Evolutionary conservation across 2,113 vertebrate genomes (phyloP).

Genomic region (Sterrhoptilus dennistouni): DNA sequence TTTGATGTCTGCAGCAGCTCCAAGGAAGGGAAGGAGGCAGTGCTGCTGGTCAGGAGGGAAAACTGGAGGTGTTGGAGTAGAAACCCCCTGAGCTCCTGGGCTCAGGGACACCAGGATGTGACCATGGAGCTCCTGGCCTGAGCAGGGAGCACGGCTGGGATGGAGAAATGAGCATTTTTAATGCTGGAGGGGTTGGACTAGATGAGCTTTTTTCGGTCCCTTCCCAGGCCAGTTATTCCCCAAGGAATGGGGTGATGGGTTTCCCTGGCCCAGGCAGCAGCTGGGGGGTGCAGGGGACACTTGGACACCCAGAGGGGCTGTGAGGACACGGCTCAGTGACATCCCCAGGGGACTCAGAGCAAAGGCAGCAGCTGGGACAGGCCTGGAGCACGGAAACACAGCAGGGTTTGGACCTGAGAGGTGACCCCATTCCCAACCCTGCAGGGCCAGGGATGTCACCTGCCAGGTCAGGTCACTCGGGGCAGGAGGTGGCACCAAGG

Average conservation of each 20-base stretch:
- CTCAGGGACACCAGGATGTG: background rate
- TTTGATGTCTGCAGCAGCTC: background rate
- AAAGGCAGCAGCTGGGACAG: background rate
- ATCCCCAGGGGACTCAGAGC: fast-evolving
- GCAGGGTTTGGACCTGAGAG: background rate
- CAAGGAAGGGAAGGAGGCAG: background rate
- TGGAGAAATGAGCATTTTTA: background rate
- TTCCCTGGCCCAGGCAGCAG: background rate
- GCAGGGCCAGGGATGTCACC: background rate
- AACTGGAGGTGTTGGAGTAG: background rate
- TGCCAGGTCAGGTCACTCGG: fast-evolving
- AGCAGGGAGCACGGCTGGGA: background rate
- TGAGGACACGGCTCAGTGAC: background rate
- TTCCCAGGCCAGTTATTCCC: background rate
- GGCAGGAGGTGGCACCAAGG: background rate
- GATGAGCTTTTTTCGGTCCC: background rate
- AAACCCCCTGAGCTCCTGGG: background rate
- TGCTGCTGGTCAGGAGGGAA: background rate
- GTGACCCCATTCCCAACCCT: background rate
- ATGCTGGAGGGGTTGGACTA: background rate
- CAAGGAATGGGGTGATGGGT: background rate
- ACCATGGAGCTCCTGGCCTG: background rate
- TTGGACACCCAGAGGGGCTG: background rate
- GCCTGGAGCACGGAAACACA: fast-evolving
- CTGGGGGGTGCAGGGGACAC: background rate